Conservation (phyloP, 2,113 vertebrate genomes). For the Onychorhynchus coronatus region DNA sequence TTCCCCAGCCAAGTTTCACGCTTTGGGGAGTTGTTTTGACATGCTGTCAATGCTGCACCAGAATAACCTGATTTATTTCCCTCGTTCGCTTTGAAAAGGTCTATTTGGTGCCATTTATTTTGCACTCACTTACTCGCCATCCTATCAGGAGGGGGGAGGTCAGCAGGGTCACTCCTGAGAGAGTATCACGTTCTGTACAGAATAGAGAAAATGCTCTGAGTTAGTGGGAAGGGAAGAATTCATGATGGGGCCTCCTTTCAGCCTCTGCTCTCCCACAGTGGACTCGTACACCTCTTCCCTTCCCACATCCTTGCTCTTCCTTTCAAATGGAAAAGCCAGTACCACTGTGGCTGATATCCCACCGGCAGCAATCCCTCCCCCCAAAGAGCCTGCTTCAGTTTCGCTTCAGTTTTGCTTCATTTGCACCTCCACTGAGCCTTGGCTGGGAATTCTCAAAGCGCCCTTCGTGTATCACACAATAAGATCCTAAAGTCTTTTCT, state of each 20-base stretch:
- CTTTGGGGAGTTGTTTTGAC: constrained; percentile 68
- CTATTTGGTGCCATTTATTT: constrained; percentile 67
- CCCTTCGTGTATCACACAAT: background rate
- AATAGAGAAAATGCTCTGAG: background rate
- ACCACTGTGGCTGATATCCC: background rate
- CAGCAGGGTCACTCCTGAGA: constrained; percentile 56
- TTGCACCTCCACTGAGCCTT: background rate
- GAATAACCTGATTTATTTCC: constrained; percentile 66
- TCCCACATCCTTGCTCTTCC: constrained; percentile 56
- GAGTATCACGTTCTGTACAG: constrained; percentile 56
- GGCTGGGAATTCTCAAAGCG: background rate
- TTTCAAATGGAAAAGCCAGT: constrained; percentile 53
- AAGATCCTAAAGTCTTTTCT: background rate
- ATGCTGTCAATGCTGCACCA: constrained; percentile 59
- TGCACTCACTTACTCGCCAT: constrained; percentile 62
- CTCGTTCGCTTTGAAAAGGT: constrained; percentile 61
- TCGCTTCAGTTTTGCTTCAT: constrained; percentile 25
- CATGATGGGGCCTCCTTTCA: constrained; percentile 51
- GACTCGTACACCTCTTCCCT: constrained; percentile 18
- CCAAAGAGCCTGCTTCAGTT: background rate
- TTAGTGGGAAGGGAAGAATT: constrained; percentile 42
- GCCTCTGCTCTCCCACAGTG: constrained; percentile 43
- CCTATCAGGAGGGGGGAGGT: constrained; percentile 52
- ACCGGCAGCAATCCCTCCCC: background rate
- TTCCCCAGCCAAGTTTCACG: constrained; percentile 61